Base-by-base conservation (phyloP, 2,797 vertebrate genomes). In the Enteromius trimaculatus region DNA sequence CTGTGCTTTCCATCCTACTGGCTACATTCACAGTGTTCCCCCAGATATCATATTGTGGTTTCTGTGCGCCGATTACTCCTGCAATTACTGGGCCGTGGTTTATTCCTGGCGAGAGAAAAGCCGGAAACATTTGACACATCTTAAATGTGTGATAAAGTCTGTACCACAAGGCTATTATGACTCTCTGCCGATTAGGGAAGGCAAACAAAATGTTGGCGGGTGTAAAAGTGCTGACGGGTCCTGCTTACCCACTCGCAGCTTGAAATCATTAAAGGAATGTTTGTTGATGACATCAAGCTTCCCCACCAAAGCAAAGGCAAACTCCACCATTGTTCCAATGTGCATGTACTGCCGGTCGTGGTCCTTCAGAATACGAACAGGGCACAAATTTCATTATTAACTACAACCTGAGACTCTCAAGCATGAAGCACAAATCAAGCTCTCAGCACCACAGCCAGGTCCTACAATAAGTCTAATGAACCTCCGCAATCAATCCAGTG, bases 1-100 rank as follows among this genome's bases (percentile, higher is more conserved):
- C 98, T 0, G 98, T 99, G 89, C 96, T 99, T 90, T 99, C 98
- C 98, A 99, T 99, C 87, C 98, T 94, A 86, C 98, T 99, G 88
- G 98, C 97, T 83, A 99, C 98, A 1, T 99, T 99, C 53, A 99
- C 98, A 0, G 97, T 98, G 92, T 99, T 99, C 42, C 98, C 98
- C 98, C 98, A 99, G 91, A 99, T 99, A 86, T 99, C 98, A 37
- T 99, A 99, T 29, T 99, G 98, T 4, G 98, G 98, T 88, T 99
- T 99, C 93, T 98, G 98, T 68, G 98, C 98, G n/a, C 98, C 98
- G 39, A 99, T 99, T 26, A 99, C 97, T 10, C 98, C 98, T 7
- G 98, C 98, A 71, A 99, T 99, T 77, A 99, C 97, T 68, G 98
- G 97, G 2, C 98, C 98, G 0, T 99, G 97, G 92, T 99, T 99